Conservation (phyloP, 2,113 vertebrate species). For the Holacanthus passer region DNA sequence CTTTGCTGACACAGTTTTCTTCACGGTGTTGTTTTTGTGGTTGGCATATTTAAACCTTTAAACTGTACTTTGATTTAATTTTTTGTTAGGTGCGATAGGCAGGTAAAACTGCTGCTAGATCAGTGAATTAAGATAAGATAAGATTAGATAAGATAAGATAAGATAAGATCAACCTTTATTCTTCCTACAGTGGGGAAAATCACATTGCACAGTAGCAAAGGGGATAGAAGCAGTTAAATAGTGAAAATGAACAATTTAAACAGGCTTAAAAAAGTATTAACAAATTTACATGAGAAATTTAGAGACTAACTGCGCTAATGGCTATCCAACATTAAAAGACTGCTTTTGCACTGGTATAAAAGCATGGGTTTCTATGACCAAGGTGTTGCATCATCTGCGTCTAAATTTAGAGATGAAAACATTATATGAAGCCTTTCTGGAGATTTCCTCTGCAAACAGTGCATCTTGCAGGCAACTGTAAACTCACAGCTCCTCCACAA, state of each 20-base stretch:
- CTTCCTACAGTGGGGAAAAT: too few relatives aligned
- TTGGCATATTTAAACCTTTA: background rate
- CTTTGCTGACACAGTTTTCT: background rate
- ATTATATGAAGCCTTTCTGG: background rate
- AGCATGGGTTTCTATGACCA: background rate
- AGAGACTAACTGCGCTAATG: background rate
- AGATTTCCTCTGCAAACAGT: constrained; percentile 29
- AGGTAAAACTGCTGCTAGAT: too few relatives aligned
- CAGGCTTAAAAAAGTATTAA: too few relatives aligned
- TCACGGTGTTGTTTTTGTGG: background rate
- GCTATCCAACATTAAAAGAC: constrained; percentile 1
- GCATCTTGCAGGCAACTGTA: constrained; percentile 17
- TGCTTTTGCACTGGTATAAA: background rate
- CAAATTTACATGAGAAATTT: too few relatives aligned
- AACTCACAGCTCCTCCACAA: constrained; percentile 37
- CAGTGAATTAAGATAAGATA: too few relatives aligned
- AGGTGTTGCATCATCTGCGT: background rate
- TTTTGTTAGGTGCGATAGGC: too few relatives aligned
- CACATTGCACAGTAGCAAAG: too few relatives aligned
- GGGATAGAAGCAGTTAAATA: too few relatives aligned
- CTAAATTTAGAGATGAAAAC: constrained; percentile 10
- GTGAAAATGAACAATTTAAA: too few relatives aligned
- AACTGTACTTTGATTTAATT: too few relatives aligned
- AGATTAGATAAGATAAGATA: too few relatives aligned
- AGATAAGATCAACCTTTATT: too few relatives aligned